A percentile compares a stretch with the other conserved stretches of the same genome.
phyloP scores from a whole-genome alignment of 2,113 vertebrate species.

The Hydrochoerus hydrochaeris region DNA sequence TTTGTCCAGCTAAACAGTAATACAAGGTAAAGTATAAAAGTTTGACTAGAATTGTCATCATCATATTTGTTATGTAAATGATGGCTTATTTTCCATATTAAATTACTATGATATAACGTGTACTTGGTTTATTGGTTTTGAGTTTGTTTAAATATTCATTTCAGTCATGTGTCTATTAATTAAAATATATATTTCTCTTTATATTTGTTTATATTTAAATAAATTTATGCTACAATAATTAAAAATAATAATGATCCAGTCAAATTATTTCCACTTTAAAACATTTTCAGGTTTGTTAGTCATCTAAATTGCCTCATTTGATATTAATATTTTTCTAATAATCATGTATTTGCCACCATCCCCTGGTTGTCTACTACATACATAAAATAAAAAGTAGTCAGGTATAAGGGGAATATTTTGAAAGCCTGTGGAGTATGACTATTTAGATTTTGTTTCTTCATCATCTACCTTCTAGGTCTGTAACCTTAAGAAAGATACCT shows the following conservation, averaged over 20 bases:
- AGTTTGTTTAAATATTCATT: neutral
- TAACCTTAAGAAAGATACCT: neutral
- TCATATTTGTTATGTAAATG: neutral
- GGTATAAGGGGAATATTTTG: neutral
- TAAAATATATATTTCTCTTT: neutral
- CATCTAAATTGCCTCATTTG: neutral
- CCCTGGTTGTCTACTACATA: neutral
- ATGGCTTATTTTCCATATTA: neutral
- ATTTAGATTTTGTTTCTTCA: neutral
- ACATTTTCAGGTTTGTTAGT: neutral
- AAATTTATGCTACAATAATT: neutral
- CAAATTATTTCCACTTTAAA: neutral
- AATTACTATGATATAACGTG: neutral
- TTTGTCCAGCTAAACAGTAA: neutral
- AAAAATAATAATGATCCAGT: neutral
- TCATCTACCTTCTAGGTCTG: neutral
- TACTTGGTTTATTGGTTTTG: neutral
- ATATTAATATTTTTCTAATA: conserved; percentile 1
- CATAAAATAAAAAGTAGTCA: neutral
- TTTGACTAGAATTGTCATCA: neutral
- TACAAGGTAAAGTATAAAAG: neutral
- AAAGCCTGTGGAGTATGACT: neutral
- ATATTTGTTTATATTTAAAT: neutral
- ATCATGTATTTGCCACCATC: neutral
- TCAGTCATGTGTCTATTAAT: neutral